Conservation (phyloP, 37 sponge, comb jelly and placozoan genomes). For the Eunapius fragilis region DNA sequence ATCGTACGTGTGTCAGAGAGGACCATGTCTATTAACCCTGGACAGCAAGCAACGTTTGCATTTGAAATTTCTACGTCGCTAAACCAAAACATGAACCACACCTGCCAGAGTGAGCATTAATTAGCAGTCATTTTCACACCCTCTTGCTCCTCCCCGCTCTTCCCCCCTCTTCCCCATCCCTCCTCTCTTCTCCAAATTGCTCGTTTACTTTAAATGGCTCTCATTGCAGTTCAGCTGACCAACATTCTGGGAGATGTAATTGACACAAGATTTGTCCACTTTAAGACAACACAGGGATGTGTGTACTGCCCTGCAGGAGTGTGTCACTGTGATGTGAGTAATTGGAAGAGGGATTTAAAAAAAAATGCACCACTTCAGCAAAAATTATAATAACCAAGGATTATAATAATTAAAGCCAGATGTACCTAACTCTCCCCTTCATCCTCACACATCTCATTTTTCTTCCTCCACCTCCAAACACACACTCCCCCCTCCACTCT, state of each 20-base stretch:
- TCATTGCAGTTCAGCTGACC: constrained; percentile 51
- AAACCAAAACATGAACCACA: constrained; percentile 66
- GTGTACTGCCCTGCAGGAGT: constrained; percentile 72
- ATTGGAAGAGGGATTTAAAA: no score
- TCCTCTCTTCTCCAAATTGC: neutral
- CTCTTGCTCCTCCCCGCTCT: no score
- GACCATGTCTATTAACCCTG: constrained; percentile 53
- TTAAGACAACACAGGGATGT: constrained; percentile 52
- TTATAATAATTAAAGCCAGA: neutral
- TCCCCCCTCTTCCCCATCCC: neutral
- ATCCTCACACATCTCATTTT: no score
- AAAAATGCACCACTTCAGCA: no score
- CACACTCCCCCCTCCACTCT: neutral
- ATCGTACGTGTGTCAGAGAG: constrained; percentile 71
- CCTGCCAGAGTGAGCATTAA: constrained; percentile 68
- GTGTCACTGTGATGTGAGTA: constrained; percentile 69
- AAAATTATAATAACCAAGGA: no score
- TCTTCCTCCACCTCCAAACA: neutral
- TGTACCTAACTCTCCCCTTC: neutral
- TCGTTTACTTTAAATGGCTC: neutral
- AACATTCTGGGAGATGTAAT: constrained; percentile 54
- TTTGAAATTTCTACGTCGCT: constrained; percentile 68
- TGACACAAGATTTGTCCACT: constrained; percentile 48
- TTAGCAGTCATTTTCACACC: no score
- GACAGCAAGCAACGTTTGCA: constrained; percentile 36